Percentiles rank a stretch among this genome's conserved stretches.
Conservation (phyloP, 2,888 invertebrate genomes). For the Drosophila borealis region DNA sequence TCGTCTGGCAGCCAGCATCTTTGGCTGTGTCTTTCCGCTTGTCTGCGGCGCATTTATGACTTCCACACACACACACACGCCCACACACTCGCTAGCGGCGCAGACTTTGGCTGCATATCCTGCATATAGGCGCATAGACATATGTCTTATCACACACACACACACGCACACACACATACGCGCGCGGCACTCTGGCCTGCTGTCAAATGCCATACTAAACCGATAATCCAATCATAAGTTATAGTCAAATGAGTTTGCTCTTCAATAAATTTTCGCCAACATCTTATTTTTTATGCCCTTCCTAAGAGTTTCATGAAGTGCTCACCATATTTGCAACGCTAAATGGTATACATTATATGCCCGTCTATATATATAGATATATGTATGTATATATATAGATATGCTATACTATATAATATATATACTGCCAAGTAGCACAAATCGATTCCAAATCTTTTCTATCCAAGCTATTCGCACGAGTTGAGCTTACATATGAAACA, state of each 20-base stretch:
- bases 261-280: conserved; percentile 72
- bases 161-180: conserved; percentile 6
- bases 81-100: conserved; percentile 10
- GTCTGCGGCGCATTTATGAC: conserved; percentile 79
- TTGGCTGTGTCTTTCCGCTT: conserved; percentile 71
- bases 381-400: neutral
- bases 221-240: conserved; percentile 81
- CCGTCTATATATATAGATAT: neutral
- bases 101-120: conserved; percentile 52
- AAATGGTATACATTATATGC: neutral
- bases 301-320: neutral
- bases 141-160: conserved; percentile 71
- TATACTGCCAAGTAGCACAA: too few species aligned
- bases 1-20: conserved; percentile 73
- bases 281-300: conserved; percentile 38
- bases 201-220: conserved; percentile 81
- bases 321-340: neutral
- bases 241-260: conserved; percentile 81
- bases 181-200: conserved; percentile 32
- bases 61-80: conserved; percentile 41
- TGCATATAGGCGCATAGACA: conserved; percentile 75
- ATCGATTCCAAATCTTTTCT: too few species aligned
- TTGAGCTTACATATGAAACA: too few species aligned
- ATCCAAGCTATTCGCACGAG: too few species aligned
- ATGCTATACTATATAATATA: too few species aligned